Conservation (phyloP, 1,140 invertebrate species). For the Brachionus calyciflorus region DNA sequence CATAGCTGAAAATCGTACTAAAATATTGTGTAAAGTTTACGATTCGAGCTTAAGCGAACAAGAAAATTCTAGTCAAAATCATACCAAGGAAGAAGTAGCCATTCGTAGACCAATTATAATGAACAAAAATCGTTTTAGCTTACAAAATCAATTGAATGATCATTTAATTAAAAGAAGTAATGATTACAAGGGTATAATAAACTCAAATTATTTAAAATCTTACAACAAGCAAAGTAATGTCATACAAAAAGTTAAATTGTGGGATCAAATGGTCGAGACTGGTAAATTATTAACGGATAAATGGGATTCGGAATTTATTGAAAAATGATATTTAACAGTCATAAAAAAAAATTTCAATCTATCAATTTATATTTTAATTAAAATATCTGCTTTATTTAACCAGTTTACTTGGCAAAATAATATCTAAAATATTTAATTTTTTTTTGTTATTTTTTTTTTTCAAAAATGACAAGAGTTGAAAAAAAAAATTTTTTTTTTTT, state of each 20-base stretch:
- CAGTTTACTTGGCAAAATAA: constrained; percentile 55
- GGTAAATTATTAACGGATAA: neutral
- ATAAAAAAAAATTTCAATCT: too few relatives aligned
- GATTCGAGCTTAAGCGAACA: neutral
- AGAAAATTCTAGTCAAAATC: neutral
- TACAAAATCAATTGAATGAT: neutral
- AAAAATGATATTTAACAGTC: neutral
- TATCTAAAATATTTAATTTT: neutral
- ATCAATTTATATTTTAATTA: too few relatives aligned
- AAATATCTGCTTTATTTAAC: constrained; percentile 49
- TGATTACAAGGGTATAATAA: neutral
- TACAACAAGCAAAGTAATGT: neutral
- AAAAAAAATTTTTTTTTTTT: too few relatives aligned
- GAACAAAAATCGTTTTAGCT: neutral
- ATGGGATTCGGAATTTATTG: neutral
- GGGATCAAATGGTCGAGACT: neutral
- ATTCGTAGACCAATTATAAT: neutral
- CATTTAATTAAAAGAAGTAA: neutral
- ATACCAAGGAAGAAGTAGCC: neutral
- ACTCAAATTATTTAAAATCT: constrained; percentile 5
- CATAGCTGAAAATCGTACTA: neutral
- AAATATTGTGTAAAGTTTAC: neutral
- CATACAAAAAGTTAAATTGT: neutral
- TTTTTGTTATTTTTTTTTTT: neutral
- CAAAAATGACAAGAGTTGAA: too few relatives aligned